These are phyloP conservation scores for Neocrepidodera transversa DNA, from an alignment of 2,888 invertebrate species.

Conservation along the genomic window DNA sequence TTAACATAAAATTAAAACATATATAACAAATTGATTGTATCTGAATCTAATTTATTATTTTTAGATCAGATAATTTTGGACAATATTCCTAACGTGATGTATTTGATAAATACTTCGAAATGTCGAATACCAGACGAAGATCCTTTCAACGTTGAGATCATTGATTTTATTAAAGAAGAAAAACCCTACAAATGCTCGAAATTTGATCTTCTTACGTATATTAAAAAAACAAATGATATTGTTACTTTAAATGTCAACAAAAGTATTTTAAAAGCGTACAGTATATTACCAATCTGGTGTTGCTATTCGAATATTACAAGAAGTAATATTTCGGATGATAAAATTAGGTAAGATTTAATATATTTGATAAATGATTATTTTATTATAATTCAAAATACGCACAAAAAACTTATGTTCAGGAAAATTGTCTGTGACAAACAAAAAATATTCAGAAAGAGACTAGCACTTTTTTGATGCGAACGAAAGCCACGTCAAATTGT, in stretches of 20 bases:
- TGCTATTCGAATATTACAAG: constrained; percentile 55
- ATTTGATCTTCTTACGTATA: constrained; percentile 45
- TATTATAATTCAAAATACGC: too few relatives aligned
- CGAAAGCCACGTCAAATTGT: too few relatives aligned
- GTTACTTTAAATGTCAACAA: constrained; percentile 43
- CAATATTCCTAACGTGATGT: constrained; percentile 29
- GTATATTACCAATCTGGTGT: constrained; percentile 41
- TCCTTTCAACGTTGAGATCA: constrained; percentile 48
- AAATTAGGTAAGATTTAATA: constrained; percentile 43
- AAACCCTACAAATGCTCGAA: constrained; percentile 45
- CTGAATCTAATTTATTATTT: too few relatives aligned
- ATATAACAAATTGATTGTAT: too few relatives aligned
- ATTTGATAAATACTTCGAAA: constrained; percentile 45
- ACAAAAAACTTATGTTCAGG: too few relatives aligned
- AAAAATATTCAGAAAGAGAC: too few relatives aligned
- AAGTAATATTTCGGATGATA: constrained; percentile 43
- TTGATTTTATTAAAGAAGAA: constrained; percentile 42
- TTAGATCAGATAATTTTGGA: constrained; percentile 15
- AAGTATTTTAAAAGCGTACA: constrained; percentile 45
- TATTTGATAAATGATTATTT: too few relatives aligned
- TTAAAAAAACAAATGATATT: constrained; percentile 38
- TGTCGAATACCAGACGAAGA: constrained; percentile 50
- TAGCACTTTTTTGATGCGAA: too few relatives aligned
- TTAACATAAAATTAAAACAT: too few relatives aligned
- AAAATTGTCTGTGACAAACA: too few relatives aligned